A percentile compares a stretch with the other conserved stretches of the same genome.
These are phyloP conservation scores for Nebria salina DNA, from an alignment of 2,888 invertebrate species.

Conservation along the genomic window DNA sequence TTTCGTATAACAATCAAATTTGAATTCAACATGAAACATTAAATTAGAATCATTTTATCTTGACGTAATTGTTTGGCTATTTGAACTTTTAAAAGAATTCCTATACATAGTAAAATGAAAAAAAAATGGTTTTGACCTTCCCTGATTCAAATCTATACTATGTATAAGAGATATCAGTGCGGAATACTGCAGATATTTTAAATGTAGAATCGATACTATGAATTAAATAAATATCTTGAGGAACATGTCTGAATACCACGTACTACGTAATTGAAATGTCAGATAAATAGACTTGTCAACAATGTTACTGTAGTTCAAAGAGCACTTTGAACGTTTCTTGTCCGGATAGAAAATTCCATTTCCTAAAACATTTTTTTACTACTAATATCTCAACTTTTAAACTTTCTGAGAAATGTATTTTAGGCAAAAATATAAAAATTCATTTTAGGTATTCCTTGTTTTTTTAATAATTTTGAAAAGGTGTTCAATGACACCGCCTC, in stretches of 20 bases:
- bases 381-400: neutral
- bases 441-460: too few relatives aligned
- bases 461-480: too few relatives aligned
- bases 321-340: neutral
- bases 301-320: neutral
- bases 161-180: too few relatives aligned
- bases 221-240: slow-evolving; percentile 2
- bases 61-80: slow-evolving; percentile 6
- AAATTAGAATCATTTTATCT: slow-evolving; percentile 23
- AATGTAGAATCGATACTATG: slow-evolving; percentile 35
- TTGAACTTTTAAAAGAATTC: slow-evolving; percentile 23
- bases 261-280: slow-evolving; percentile 13
- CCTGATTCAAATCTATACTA: too few relatives aligned
- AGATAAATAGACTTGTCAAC: neutral
- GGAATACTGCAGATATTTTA: slow-evolving; percentile 10
- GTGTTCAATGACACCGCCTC: too few relatives aligned
- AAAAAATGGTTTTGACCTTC: too few relatives aligned
- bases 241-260: neutral
- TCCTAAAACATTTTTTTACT: neutral
- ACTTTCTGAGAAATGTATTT: neutral
- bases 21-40: neutral
- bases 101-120: too few relatives aligned
- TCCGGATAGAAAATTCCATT: slow-evolving; percentile 11
- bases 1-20: neutral
- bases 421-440: too few relatives aligned